Conservation (phyloP, 2,888 invertebrate genomes). For the Fragum whitleyi region DNA sequence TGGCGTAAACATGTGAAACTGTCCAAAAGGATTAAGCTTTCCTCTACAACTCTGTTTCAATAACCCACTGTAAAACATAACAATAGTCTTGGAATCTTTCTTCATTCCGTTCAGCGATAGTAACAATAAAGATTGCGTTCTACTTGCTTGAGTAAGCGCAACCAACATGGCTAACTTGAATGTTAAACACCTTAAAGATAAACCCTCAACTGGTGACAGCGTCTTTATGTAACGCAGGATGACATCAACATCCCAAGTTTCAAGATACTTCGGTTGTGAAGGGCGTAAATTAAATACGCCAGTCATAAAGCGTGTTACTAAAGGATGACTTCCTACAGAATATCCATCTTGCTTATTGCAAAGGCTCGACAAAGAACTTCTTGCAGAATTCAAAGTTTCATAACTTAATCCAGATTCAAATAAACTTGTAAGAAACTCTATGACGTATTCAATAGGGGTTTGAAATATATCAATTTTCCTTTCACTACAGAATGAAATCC, state of each 20-base stretch:
- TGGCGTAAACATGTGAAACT: not conserved
- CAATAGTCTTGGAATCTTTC: not conserved
- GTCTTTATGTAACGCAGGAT: constrained; percentile 26
- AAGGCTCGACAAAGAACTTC: constrained; percentile 34
- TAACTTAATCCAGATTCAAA: constrained; percentile 38
- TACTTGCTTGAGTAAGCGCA: constrained; percentile 30
- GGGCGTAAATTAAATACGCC: constrained; percentile 22
- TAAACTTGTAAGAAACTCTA: constrained; percentile 29
- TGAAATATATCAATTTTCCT: constrained; percentile 27
- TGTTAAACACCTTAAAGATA: constrained; percentile 25
- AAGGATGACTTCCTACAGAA: constrained; percentile 27
- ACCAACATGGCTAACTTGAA: constrained; percentile 30
- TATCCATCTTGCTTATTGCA: constrained; percentile 17
- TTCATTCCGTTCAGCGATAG: constrained; percentile 7
- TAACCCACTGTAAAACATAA: too few relatives aligned
- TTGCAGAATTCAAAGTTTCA: constrained; percentile 35
- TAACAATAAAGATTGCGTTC: constrained; percentile 23
- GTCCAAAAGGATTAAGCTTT: constrained; percentile 1
- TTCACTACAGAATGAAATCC: constrained; percentile 35
- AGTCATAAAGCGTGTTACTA: constrained; percentile 30
- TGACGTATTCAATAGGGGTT: constrained; percentile 14
- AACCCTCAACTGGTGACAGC: constrained; percentile 24
- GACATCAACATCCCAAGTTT: constrained; percentile 33
- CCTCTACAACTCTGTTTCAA: too few relatives aligned
- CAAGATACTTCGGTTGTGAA: constrained; percentile 28